These are phyloP conservation scores for Eilema sororculum DNA, from an alignment of 2,888 invertebrate species.

Conservation along the genomic window DNA sequence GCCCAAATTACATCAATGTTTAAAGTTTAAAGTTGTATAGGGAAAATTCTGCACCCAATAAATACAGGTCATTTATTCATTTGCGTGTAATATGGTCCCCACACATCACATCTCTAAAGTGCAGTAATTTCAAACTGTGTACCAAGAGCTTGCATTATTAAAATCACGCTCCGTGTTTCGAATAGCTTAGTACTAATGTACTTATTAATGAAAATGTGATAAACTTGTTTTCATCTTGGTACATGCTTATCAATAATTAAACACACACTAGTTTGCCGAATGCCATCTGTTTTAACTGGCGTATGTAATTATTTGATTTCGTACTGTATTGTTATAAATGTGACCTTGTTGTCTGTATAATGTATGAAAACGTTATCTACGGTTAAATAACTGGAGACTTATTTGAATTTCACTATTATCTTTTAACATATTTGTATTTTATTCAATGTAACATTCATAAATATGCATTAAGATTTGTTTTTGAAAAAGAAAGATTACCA, in stretches of 20 bases:
- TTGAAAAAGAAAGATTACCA: not conserved
- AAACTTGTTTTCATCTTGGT: constrained; percentile 1
- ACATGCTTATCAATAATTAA: constrained; percentile 23
- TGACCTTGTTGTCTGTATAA: constrained; percentile 33
- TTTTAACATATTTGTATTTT: not conserved
- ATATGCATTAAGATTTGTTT: not conserved
- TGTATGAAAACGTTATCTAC: constrained; percentile 23
- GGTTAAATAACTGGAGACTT: not conserved
- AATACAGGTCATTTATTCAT: too few relatives aligned
- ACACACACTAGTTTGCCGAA: constrained; percentile 13
- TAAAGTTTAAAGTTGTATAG: too few relatives aligned
- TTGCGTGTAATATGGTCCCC: too few relatives aligned
- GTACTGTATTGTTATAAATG: constrained; percentile 24
- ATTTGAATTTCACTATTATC: not conserved
- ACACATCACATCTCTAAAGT: too few relatives aligned
- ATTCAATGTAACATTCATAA: not conserved
- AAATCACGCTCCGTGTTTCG: not conserved
- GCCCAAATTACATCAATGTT: too few relatives aligned
- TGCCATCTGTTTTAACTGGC: constrained; percentile 21
- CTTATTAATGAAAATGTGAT: not conserved
- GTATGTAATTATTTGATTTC: constrained; percentile 40
- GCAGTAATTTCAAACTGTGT: constrained; percentile 2
- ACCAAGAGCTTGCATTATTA: constrained; percentile 16
- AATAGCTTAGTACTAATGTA: constrained; percentile 9
- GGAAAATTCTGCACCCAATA: too few relatives aligned